A percentile compares a stretch with the other conserved stretches of the same genome.
These are phyloP conservation scores for Verasper variegatus DNA, from an alignment of 2,113 vertebrate species.

Conservation along the genomic window DNA sequence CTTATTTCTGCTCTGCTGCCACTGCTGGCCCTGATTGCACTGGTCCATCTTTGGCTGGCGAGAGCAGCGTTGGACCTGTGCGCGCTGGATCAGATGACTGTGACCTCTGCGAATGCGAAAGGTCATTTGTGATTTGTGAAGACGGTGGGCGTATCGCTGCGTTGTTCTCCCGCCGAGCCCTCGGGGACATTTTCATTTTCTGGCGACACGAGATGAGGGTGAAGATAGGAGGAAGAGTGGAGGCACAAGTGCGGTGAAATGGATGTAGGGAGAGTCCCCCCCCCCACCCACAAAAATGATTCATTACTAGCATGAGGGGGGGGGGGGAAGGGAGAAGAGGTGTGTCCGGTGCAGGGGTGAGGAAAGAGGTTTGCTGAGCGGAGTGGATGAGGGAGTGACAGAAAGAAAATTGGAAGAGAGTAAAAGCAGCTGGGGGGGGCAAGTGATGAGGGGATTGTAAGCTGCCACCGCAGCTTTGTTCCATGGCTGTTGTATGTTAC, in stretches of 20 bases:
- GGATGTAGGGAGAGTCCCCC: background rate
- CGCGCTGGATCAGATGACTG: constrained; percentile 30
- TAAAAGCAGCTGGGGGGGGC: constrained; percentile 17
- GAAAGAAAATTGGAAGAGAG: constrained; percentile 43
- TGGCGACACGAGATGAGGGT: background rate
- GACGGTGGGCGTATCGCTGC: constrained; percentile 44
- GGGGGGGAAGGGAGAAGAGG: background rate
- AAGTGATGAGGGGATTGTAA: constrained; percentile 44
- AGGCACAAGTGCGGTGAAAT: constrained; percentile 19
- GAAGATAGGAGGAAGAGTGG: background rate
- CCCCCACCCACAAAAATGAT: background rate
- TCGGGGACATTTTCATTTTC: constrained; percentile 40
- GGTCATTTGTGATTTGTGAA: constrained; percentile 73
- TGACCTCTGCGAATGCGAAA: constrained; percentile 51
- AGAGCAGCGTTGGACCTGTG: constrained; percentile 23
- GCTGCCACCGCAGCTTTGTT: constrained; percentile 56
- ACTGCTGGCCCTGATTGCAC: background rate
- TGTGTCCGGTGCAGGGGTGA: constrained; percentile 20
- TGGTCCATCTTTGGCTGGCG: constrained; percentile 25
- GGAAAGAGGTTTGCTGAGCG: background rate
- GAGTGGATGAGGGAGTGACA: constrained; percentile 38
- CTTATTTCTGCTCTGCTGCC: constrained; percentile 46
- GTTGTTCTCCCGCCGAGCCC: constrained; percentile 15
- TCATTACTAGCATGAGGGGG: constrained; percentile 21
- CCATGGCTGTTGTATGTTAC: constrained; percentile 38